phyloP scores from a whole-genome alignment of 2,797 vertebrate species.

The Arremon brunneinucha region DNA sequence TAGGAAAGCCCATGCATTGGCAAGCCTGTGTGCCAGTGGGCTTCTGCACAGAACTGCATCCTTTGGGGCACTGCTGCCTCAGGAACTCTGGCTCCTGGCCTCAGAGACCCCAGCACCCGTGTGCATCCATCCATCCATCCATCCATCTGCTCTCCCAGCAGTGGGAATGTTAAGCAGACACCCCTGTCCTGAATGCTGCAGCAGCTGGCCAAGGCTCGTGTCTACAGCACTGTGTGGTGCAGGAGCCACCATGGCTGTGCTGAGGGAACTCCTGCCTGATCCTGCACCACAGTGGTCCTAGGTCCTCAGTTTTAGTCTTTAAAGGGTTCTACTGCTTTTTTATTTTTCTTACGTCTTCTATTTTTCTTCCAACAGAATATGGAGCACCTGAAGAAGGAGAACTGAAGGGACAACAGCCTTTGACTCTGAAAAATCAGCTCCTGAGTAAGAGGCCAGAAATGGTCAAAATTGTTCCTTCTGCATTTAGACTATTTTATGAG shows the following conservation, averaged over 20 bases:
- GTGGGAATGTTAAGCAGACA: background rate
- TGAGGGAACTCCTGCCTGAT: background rate
- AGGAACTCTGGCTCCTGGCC: background rate
- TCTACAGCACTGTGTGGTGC: background rate
- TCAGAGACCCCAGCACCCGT: no score
- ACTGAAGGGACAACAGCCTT: conserved; percentile 77
- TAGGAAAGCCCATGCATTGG: background rate
- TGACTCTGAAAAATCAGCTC: conserved; percentile 87
- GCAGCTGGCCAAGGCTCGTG: background rate
- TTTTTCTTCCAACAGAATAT: conserved; percentile 75
- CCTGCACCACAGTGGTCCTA: background rate
- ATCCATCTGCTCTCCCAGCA: background rate
- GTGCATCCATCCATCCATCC: background rate
- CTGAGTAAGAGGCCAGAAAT: conserved; percentile 81
- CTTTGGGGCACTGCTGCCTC: background rate
- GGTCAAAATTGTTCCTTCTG: background rate
- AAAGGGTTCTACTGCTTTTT: background rate
- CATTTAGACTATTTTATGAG: background rate
- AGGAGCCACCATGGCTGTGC: background rate
- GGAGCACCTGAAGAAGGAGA: conserved; percentile 89
- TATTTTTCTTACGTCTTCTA: background rate
- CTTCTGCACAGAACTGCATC: background rate
- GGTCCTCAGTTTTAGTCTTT: background rate
- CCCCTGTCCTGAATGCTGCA: fast-evolving
- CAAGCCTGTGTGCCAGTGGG: no score